These are phyloP conservation scores for Unio pictorum DNA, from an alignment of 2,888 invertebrate genomes.

Conservation along the genomic window DNA sequence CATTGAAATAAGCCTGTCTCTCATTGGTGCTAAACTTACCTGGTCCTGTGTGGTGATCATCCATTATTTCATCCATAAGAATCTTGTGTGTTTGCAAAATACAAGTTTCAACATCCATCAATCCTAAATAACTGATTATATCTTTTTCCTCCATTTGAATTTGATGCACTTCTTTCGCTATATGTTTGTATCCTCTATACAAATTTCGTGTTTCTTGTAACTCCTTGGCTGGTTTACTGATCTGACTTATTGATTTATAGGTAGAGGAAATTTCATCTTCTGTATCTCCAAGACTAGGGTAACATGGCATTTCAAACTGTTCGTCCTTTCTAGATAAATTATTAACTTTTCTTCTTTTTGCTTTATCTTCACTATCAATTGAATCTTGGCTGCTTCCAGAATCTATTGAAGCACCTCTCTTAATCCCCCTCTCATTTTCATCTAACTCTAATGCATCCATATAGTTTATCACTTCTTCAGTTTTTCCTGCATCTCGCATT, in stretches of 20 bases:
- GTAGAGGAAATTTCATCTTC: too few species aligned
- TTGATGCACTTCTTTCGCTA: constrained; percentile 1
- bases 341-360: too few species aligned
- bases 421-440: too few species aligned
- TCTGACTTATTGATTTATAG: too few species aligned
- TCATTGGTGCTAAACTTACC: constrained; percentile 5
- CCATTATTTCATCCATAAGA: constrained; percentile 9
- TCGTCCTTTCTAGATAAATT: too few species aligned
- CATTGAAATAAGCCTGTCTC: constrained; percentile 1
- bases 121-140: constrained; percentile 1
- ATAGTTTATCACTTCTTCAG: constrained; percentile 1
- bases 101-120: constrained; percentile 6
- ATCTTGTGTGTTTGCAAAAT: constrained; percentile 5
- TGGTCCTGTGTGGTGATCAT: background rate
- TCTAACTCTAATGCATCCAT: background rate
- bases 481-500: constrained; percentile 1
- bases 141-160: background rate
- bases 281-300: too few species aligned
- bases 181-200: constrained; percentile 8
- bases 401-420: too few species aligned
- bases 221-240: constrained; percentile 2
- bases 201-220: constrained; percentile 8
- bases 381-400: too few species aligned
- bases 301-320: too few species aligned
- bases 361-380: too few species aligned